Evolutionary conservation across 2,797 vertebrate species (phyloP).

Genomic region (Tenualosa thibaudeaui): DNA sequence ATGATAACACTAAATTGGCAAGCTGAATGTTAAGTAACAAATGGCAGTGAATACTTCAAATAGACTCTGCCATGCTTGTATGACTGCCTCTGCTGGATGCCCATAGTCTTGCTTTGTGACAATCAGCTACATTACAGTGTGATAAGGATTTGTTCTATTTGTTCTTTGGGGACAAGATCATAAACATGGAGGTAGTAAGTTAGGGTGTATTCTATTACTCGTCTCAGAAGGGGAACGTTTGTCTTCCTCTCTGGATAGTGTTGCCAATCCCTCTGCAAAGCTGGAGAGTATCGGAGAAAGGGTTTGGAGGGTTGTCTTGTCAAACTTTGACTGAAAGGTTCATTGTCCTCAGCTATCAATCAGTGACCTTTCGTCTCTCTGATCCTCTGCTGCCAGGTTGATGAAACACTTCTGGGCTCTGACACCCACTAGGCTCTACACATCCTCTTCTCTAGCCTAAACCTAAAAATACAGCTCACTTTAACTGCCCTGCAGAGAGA

Average conservation of each 20-base stretch:
- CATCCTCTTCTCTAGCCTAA: neutral
- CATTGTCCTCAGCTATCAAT: constrained; percentile 80
- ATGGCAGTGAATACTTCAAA: neutral
- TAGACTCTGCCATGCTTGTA: neutral
- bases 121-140: neutral
- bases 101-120: neutral
- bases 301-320: constrained; percentile 51
- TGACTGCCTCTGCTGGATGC: neutral
- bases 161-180: neutral
- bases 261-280: neutral
- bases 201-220: neutral
- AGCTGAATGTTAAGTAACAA: neutral
- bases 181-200: neutral
- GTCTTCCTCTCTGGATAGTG: neutral
- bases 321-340: constrained; percentile 60
- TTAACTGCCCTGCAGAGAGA: neutral
- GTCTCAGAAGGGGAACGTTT: neutral
- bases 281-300: neutral
- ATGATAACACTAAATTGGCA: neutral
- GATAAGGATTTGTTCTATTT: neutral
- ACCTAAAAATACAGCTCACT: neutral
- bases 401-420: constrained; percentile 47
- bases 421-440: neutral
- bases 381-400: constrained; percentile 10
- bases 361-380: constrained; percentile 69